Evolutionary conservation across 2,797 vertebrate species (phyloP), one percentile per base, ranked within the genome.

Genomic region (Sebastes alutus): DNA sequence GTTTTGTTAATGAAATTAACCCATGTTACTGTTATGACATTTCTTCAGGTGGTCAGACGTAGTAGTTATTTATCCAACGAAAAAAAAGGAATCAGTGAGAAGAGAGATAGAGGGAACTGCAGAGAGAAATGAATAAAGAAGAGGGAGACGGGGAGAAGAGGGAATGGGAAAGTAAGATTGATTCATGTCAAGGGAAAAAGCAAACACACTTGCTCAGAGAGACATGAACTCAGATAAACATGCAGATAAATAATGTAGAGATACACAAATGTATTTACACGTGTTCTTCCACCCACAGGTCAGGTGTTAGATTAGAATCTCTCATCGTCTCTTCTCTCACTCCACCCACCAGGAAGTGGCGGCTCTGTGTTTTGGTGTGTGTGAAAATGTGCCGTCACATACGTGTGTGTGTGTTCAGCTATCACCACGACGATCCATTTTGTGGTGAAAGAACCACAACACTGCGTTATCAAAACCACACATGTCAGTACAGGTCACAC

Each of bases 401-500:
- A 23, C 22, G 54, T 13, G 14, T 56, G 35, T 33, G 64, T 73
- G 77, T 59, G 54, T 49, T 68, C 67, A 60, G 6, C 67, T 55
- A 78, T 73, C 65, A 67, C 22, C 59, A 60, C 2, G 1, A 32
- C 77, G 60, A 81, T 83, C 64, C 9, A 32, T 80, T 77, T 76
- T 25, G 12, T 70, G 74, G 75, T 71, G 35, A 85, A 68, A 80
- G 12, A 75, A 63, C 30, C 79, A 66, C 69, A 70, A 63, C 65
- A 68, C 16, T n/a, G n/a, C 55, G 72, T 81, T 80, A 85, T 81
- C 70, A 70, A 79, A 77, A 72, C 72, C 72, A 73, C 46, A 69
- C 12, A 56, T 77, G 82, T 84, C 87, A 74, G 33, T 30, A 52
- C 33, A 67, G 74, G 71, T 86, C 29, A 60, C 56, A 55, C 23